These are phyloP conservation scores for Anoplopoma fimbria DNA, from an alignment of 2,113 vertebrate species.

Conservation along the genomic window DNA sequence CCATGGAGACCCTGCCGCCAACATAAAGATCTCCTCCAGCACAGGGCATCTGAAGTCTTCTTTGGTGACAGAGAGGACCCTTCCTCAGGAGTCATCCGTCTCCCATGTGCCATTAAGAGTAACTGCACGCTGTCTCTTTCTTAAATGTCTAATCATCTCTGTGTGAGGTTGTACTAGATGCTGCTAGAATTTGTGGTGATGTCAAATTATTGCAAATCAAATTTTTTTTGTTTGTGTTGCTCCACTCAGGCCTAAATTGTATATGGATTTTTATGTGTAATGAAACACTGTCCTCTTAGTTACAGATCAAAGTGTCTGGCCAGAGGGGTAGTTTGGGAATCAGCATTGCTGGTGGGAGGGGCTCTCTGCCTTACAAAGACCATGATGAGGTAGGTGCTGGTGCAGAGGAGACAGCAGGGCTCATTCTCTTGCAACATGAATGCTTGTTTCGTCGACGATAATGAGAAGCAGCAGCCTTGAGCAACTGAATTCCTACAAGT, in stretches of 20 bases:
- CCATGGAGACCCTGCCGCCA: slow-evolving; percentile 48
- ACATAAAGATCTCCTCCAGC: slow-evolving; percentile 41
- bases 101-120: slow-evolving; percentile 82
- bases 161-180: not conserved
- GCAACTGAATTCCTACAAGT: not conserved
- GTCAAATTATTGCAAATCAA: not conserved
- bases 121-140: slow-evolving; percentile 40
- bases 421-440: not conserved
- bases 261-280: not conserved
- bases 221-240: not conserved
- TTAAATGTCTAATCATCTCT: slow-evolving; percentile 13
- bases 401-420: not conserved
- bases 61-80: slow-evolving; percentile 26
- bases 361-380: slow-evolving; percentile 88
- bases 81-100: slow-evolving; percentile 59
- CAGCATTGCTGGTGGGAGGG: slow-evolving; percentile 90
- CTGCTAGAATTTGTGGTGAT: not conserved
- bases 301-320: slow-evolving; percentile 88
- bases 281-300: slow-evolving; percentile 63
- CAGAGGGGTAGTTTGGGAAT: slow-evolving; percentile 88
- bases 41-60: slow-evolving; percentile 39
- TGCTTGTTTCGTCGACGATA: not conserved
- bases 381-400: slow-evolving; percentile 84
- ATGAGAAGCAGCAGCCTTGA: slow-evolving; percentile 9
- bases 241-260: not conserved